Base-by-base conservation (phyloP, 2,797 vertebrate genomes). In the Tiaroga cobitis region DNA sequence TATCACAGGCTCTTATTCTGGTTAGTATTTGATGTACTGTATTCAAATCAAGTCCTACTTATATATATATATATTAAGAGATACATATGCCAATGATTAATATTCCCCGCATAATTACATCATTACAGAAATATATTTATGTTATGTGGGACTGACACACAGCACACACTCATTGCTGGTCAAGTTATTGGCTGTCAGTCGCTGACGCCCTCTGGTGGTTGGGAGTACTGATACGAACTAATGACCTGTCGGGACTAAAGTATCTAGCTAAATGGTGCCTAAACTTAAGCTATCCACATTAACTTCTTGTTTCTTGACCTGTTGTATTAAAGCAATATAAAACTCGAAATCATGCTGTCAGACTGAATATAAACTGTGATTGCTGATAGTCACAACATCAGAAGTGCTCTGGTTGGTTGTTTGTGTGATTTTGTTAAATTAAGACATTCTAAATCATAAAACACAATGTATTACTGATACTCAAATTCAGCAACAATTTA, bases 281-380 rank as follows among this genome's bases (percentile, higher is more conserved):
- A n/a, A 37, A 39, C 54, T n/a, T 59, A 39, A 39, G 32, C 24
- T 26, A 18, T 59, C 13, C 24, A 39, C 10, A 39, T 77, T 9
- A 77, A 26, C 32, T 56, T 56, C 7, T n/a, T 39, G 34, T 77
- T 77, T 39, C n/a, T 59, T 59, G 32, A 26, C 24, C 51, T 39
- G 34, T 24, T 11, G 32, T 24, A 69, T 24, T 39, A 69, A 21
- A 69, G 19, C 32, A 24, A 69, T 24, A 24, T 72, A 24, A 26
- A 72, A 21, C 19, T 43, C 2, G 8, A 21, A 68, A 19, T 68
- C 16, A 19, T 37, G 29, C 92, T 91, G 93, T 94, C 93, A 93
- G 92, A 93, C 94, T 90, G 73, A 84, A 82, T 88, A 63, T 63
- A 29, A 29, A 63, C 26, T 29, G 26, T 8, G 26, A 32, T 65